These are phyloP conservation scores for Aradophagus sp. DNA, from an alignment of 1,140 invertebrate species.

Conservation along the genomic window DNA sequence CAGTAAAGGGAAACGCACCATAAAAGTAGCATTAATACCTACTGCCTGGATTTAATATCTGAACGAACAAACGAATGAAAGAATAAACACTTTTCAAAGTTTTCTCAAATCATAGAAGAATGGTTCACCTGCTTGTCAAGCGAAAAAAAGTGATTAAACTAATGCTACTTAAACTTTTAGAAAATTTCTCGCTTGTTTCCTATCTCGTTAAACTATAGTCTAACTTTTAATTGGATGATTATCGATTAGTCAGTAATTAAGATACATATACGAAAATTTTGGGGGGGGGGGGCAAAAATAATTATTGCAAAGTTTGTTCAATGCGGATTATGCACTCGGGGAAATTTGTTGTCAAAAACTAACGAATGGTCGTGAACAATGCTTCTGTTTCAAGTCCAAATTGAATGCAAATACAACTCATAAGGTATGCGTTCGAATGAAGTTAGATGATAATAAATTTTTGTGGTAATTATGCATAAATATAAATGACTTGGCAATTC, in stretches of 20 bases:
- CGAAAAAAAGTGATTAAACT: slow-evolving; percentile 49
- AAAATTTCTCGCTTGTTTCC: slow-evolving; percentile 39
- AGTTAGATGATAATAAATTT: too few species aligned
- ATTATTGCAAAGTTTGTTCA: slow-evolving; percentile 13
- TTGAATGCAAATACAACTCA: slow-evolving; percentile 6
- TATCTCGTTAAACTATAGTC: slow-evolving; percentile 54
- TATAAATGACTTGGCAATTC: too few species aligned
- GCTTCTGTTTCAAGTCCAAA: slow-evolving; percentile 1
- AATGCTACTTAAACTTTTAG: slow-evolving; percentile 47
- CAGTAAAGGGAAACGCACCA: slow-evolving; percentile 16
- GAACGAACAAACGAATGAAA: slow-evolving; percentile 19
- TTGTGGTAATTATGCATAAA: too few species aligned
- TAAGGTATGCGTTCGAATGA: slow-evolving; percentile 6
- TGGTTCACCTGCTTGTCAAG: slow-evolving; percentile 15
- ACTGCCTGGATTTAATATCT: background rate
- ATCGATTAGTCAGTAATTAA: slow-evolving; percentile 49
- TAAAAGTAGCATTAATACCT: slow-evolving; percentile 11
- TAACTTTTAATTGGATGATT: slow-evolving; percentile 53
- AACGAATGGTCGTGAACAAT: slow-evolving; percentile 2
- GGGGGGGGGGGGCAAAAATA: slow-evolving; percentile 18
- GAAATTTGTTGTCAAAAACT: slow-evolving; percentile 1
- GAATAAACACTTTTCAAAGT: slow-evolving; percentile 6
- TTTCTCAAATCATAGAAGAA: slow-evolving; percentile 12
- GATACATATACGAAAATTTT: slow-evolving; percentile 38
- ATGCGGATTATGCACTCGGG: background rate